Evolutionary conservation across 2,797 vertebrate genomes (phyloP), one percentile per base, ranked within the genome.

Genomic region (Etheostoma nigrum): DNA sequence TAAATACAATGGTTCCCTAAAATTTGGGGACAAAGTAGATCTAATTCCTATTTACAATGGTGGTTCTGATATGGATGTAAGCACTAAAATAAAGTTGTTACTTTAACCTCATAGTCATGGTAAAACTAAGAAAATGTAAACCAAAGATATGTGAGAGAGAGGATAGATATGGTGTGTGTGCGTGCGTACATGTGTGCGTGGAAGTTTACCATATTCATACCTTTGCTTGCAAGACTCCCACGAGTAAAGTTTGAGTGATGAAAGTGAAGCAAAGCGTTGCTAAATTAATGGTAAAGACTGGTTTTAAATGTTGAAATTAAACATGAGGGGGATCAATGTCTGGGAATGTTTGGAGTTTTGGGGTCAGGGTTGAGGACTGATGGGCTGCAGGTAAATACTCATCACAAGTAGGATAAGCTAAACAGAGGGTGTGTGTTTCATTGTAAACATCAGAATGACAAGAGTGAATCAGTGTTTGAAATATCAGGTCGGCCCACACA

Each of bases 391-490:
- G 33, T 3, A 27, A 25, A 30, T 23, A 4, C 18, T 55, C 27
- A 2, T 58, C 27, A 44, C 18, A 0, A 23, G 25, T 6, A 11
- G 6, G 59, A 60, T 36, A 19, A 75, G 44, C 66, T 57, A 74
- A 60, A 80, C 47, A 44, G 23, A 76, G 72, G 48, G 71, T 64
- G 53, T 52, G 33, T 51, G 25, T 40, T 40, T 10, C 15, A 13
- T 30, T 73, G 47, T 78, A 75, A 82, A 76, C 62, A 72, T 65
- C 51, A 70, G 21, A 21, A 62, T 40, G 42, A 72, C 58, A 45
- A 25, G 25, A 70, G 58, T 66, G 70, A 84, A 47, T 85, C 65
- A 74, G 67, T 45, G 55, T 76, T 77, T 85, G 63, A 21, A 60
- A 74, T 72, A 61, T 63, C 16, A 19, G 25, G 12, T 70, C 78